Percentiles rank a stretch among this genome's conserved stretches.
Evolutionary conservation across 2,888 invertebrate species (phyloP).

Genomic region (Ochropleura leucogaster): DNA sequence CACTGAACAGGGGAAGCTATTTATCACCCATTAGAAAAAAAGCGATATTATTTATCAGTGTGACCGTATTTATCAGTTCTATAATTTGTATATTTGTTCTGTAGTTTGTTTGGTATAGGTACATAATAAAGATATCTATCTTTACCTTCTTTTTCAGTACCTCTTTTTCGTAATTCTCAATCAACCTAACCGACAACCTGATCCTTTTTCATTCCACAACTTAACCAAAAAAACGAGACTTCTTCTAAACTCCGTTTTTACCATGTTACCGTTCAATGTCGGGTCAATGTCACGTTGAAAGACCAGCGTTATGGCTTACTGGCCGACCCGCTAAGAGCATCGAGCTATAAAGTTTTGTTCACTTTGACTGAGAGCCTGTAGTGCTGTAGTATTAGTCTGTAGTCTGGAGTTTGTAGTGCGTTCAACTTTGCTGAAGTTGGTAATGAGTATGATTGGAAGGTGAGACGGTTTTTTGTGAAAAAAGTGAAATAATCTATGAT

Average conservation of each 20-base stretch:
- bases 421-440: constrained; percentile 41
- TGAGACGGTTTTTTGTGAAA: background rate
- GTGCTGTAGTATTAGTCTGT: constrained; percentile 41
- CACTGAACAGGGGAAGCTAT: too few relatives aligned
- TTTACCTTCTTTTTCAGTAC: too few relatives aligned
- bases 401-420: constrained; percentile 41
- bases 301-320: constrained; percentile 61
- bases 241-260: constrained; percentile 12
- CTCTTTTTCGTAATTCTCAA: background rate
- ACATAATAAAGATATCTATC: background rate
- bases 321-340: constrained; percentile 72
- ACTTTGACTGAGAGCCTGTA: constrained; percentile 54
- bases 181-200: background rate
- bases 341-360: constrained; percentile 73
- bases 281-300: constrained; percentile 71
- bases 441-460: constrained; percentile 24
- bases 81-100: too few relatives aligned
- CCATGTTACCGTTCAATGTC: constrained; percentile 23
- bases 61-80: too few relatives aligned
- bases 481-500: background rate
- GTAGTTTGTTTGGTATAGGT: too few relatives aligned
- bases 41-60: too few relatives aligned
- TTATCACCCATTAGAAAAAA: too few relatives aligned
- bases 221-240: background rate
- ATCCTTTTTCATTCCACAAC: background rate